A percentile compares a stretch with the other conserved stretches of the same genome.
These are phyloP conservation scores for Clunio marinus DNA, from an alignment of 2,888 invertebrate genomes.

Conservation along the genomic window DNA sequence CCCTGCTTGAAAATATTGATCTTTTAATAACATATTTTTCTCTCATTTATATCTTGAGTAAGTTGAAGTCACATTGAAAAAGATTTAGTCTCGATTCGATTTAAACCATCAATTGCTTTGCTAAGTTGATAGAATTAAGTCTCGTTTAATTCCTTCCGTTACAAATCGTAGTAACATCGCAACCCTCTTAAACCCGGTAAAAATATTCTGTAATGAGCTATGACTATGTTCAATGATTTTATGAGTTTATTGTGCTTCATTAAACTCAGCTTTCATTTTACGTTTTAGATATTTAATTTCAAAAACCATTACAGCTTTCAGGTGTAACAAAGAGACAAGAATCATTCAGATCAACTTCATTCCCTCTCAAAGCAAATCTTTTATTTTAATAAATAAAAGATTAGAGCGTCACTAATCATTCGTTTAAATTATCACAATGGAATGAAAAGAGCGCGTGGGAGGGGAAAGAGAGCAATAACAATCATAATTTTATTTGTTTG, in stretches of 20 bases:
- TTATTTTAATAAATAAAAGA: conserved; percentile 38
- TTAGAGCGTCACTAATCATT: conserved; percentile 38
- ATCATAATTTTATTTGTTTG: conserved; percentile 39
- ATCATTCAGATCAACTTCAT: neutral
- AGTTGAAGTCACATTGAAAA: too few species aligned
- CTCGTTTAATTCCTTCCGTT: too few species aligned
- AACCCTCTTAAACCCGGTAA: too few species aligned
- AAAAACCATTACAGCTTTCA: neutral
- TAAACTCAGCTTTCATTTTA: neutral
- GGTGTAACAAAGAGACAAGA: neutral
- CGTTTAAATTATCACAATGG: neutral
- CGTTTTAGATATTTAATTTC: neutral
- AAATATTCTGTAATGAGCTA: too few species aligned
- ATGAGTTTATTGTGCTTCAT: neutral
- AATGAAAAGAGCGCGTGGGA: neutral
- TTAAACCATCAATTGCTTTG: too few species aligned
- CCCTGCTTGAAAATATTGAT: too few species aligned
- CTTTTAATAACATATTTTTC: too few species aligned
- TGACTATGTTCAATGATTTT: too few species aligned
- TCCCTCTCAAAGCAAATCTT: neutral
- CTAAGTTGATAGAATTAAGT: too few species aligned
- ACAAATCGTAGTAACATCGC: too few species aligned
- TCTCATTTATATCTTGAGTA: too few species aligned
- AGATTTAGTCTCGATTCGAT: too few species aligned
- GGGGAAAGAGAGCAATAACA: conserved; percentile 23